A percentile compares a stretch with the other conserved stretches of the same genome.
These are phyloP conservation scores for Cosmia trapezina DNA, from an alignment of 2,888 invertebrate genomes.

Conservation along the genomic window DNA sequence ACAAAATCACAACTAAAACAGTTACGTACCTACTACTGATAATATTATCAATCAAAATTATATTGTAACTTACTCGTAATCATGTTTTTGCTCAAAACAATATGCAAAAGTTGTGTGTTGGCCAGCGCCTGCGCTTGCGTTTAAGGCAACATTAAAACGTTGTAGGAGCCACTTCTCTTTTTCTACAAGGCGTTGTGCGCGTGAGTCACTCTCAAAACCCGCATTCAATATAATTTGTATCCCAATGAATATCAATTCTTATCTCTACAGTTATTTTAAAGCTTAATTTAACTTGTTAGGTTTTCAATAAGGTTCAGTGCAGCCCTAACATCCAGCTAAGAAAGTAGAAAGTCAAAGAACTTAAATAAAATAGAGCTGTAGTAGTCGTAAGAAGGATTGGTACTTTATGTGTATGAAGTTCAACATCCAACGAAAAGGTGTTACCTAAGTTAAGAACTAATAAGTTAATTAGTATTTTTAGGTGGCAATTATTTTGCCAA, in stretches of 20 bases:
- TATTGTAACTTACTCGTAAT: neutral
- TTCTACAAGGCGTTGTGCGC: slow-evolving; percentile 64
- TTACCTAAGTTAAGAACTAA: neutral
- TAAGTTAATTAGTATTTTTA: neutral
- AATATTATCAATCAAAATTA: neutral
- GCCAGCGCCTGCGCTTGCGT: slow-evolving; percentile 40
- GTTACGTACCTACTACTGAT: neutral
- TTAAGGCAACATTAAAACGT: slow-evolving; percentile 48
- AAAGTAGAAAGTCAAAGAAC: neutral
- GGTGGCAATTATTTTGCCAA: neutral
- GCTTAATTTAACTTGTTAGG: slow-evolving; percentile 7
- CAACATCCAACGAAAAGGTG: neutral
- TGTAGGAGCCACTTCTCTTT: slow-evolving; percentile 49
- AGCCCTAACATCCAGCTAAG: neutral
- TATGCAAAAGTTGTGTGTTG: neutral
- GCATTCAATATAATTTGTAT: slow-evolving; percentile 13
- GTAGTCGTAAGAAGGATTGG: neutral
- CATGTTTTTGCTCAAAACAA: neutral
- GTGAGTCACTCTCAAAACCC: slow-evolving; percentile 25
- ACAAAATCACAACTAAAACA: neutral
- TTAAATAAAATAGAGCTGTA: neutral
- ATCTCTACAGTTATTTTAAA: slow-evolving; percentile 11
- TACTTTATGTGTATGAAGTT: neutral
- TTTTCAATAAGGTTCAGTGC: neutral
- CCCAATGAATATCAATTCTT: slow-evolving; percentile 1